phyloP scores from a whole-genome alignment of 2,113 vertebrate genomes.

The Deroptyus accipitrinus region DNA sequence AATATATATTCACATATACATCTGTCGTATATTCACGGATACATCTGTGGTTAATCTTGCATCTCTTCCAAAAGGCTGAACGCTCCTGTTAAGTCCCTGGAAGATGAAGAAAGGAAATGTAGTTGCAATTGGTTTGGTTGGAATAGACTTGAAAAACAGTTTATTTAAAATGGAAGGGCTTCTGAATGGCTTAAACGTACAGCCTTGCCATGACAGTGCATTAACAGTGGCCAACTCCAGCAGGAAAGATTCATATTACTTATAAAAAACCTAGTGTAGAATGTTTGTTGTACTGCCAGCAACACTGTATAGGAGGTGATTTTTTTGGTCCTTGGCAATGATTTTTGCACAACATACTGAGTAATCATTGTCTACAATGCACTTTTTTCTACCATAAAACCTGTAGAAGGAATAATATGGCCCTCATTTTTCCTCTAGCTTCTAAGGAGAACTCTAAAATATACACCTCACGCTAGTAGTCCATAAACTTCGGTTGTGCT shows the following conservation, averaged over 20 bases:
- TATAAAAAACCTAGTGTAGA: slow-evolving; percentile 39
- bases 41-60: neutral
- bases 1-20: neutral
- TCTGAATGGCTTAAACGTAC: slow-evolving; percentile 2
- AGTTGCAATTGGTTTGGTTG: neutral
- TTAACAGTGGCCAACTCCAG: neutral
- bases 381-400: slow-evolving; percentile 57
- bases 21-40: neutral
- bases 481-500: slow-evolving; percentile 49
- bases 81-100: neutral
- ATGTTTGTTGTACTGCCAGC: slow-evolving; percentile 56
- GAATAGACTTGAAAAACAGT: neutral
- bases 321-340: slow-evolving; percentile 47
- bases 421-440: slow-evolving; percentile 50
- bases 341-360: slow-evolving; percentile 20
- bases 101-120: neutral
- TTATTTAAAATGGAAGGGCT: slow-evolving; percentile 10
- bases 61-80: neutral
- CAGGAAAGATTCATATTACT: slow-evolving; percentile 50
- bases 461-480: slow-evolving; percentile 23
- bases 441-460: slow-evolving; percentile 42
- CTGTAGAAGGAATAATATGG: slow-evolving; percentile 29
- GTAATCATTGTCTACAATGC: slow-evolving; percentile 53
- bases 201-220: neutral
- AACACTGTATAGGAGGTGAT: neutral